Evolutionary conservation across 2,113 vertebrate genomes (phyloP), one percentile per base, ranked within the genome.

Genomic region (Saccopteryx bilineata): DNA sequence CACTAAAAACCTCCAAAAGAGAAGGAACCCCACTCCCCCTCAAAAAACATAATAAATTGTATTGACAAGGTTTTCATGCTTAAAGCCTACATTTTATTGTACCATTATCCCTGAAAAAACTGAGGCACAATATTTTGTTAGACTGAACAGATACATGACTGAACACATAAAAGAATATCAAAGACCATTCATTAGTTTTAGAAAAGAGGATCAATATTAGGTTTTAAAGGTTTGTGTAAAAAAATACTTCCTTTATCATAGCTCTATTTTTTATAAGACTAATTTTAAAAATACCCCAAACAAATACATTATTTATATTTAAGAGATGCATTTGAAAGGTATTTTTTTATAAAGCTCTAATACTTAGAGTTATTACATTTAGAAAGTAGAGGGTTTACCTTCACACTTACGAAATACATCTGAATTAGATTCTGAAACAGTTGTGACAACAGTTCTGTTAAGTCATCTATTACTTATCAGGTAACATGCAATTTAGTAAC

Each of bases 11-110:
- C 72, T 48, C 90, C 50, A 72, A 65, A 96, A 82, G 94, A 91
- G 87, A 97, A 92, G 96, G 83, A 91, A 63, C 31, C 26, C 6
- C 79, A 39, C 39, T 39, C 39, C 39, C 39, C 39, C 39, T 39
- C 39, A 39, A 39, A 39, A 39, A 39, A 39, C 2, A 33, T 50
- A 97, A 76, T 96, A 98, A 98, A 98, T 98, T 97, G 65, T 96
- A 98, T 97, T 97, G 97, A 96, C 83, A 97, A 61, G 39, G 10
- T 97, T 98, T 97, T 97, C 89, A 95, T 97, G 95, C 63, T 92
- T 98, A 98, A 98, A 98, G 54, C 69, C 21, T 96, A 90, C 65
- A 80, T 98, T 97, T 98, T 98, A 97, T 98, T 97, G 78, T 98
- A 19, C 60, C 79, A 94, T 39, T 96, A 90, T 96, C 71, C 85